These are phyloP conservation scores for Stichodactyla helianthus DNA, from an alignment of 64 coral and sea anemone genomes.

Conservation along the genomic window DNA sequence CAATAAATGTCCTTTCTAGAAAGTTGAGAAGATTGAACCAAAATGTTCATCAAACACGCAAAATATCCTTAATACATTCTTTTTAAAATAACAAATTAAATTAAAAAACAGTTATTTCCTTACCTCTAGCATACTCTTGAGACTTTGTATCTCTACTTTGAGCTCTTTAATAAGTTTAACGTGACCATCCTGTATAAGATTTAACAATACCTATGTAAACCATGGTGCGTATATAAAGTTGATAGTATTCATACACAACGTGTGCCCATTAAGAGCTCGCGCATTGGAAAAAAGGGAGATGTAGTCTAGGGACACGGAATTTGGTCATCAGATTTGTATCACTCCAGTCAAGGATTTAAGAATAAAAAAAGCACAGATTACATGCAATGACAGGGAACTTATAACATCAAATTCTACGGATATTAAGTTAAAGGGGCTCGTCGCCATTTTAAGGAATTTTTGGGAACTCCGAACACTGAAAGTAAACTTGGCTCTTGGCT, in stretches of 20 bases:
- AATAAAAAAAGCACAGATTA: too few species aligned
- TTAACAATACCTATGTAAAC: not conserved
- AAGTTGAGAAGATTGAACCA: not conserved
- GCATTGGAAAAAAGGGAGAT: not conserved
- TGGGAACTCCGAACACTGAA: too few species aligned
- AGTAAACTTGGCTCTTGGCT: too few species aligned
- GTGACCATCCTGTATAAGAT: conserved; percentile 73
- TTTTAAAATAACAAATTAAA: not conserved
- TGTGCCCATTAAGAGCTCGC: not conserved
- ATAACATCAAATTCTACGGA: too few species aligned
- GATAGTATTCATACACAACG: not conserved
- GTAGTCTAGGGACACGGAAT: not conserved
- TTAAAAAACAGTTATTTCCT: not conserved
- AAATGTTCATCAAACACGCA: not conserved
- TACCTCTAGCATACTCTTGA: conserved; percentile 82
- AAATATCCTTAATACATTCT: not conserved
- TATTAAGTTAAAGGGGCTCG: too few species aligned
- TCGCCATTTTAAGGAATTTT: too few species aligned
- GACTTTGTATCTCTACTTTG: conserved; percentile 65
- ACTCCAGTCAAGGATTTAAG: too few species aligned
- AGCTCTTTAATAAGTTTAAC: conserved; percentile 96
- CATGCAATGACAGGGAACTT: too few species aligned
- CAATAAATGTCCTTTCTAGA: not conserved
- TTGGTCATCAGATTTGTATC: too few species aligned
- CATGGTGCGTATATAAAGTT: not conserved